These are phyloP conservation scores for Hemibates koningsi DNA, from an alignment of 2,113 vertebrate genomes.

Conservation along the genomic window DNA sequence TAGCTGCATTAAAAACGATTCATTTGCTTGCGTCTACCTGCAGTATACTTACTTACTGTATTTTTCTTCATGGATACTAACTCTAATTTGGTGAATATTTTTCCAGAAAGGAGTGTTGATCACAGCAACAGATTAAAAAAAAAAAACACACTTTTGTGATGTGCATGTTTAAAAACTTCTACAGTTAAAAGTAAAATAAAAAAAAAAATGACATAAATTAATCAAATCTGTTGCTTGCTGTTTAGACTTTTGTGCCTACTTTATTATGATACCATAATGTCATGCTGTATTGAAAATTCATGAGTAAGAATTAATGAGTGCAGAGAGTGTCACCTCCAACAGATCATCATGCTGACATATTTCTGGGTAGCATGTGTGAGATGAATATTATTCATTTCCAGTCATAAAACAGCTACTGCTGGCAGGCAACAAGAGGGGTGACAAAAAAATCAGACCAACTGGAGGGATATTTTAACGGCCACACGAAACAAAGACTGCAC, in stretches of 20 bases:
- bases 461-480: not conserved
- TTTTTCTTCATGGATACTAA: not conserved
- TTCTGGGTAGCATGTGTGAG: not conserved
- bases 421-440: not conserved
- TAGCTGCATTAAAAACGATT: not conserved
- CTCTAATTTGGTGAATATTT: not conserved
- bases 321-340: not conserved
- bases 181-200: not conserved
- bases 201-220: not conserved
- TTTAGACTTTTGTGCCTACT: not conserved
- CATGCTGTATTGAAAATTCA: not conserved
- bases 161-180: not conserved
- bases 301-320: not conserved
- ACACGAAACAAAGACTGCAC: not conserved
- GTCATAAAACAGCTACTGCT: not conserved
- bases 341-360: not conserved
- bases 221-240: not conserved
- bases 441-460: not conserved
- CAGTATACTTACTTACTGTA: not conserved
- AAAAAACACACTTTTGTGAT: not conserved
- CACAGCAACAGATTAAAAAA: not conserved
- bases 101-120: not conserved
- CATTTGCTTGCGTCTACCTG: not conserved
- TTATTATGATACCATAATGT: not conserved
- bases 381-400: not conserved